A percentile compares a stretch with the other conserved stretches of the same genome.
Evolutionary conservation across 2,888 invertebrate genomes (phyloP).

Genomic region (Embidobia sp.): DNA sequence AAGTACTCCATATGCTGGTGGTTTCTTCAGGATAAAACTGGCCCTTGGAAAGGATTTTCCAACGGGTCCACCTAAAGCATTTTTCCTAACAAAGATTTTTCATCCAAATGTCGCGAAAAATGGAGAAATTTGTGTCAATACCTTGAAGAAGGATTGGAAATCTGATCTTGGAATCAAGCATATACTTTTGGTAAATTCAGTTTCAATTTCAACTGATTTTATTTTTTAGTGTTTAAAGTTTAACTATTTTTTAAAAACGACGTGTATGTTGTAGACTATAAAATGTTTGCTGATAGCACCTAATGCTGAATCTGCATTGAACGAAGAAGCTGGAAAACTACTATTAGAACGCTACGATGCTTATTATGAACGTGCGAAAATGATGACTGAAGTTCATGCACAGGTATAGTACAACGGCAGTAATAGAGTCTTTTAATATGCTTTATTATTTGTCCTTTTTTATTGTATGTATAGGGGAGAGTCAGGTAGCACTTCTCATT

Average conservation of each 20-base stretch:
- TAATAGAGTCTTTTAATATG: too few species aligned
- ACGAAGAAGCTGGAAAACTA: slow-evolving; percentile 97
- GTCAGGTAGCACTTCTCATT: too few species aligned
- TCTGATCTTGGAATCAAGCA: slow-evolving; percentile 97
- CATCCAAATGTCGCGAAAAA: slow-evolving; percentile 97
- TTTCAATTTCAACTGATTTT: too few species aligned
- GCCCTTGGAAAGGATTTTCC: slow-evolving; percentile 96
- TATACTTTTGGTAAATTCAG: slow-evolving; percentile 88
- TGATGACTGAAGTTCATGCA: slow-evolving; percentile 96
- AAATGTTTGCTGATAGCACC: slow-evolving; percentile 98
- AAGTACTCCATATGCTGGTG: slow-evolving; percentile 95
- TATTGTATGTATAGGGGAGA: too few species aligned
- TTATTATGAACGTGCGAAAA: slow-evolving; percentile 93
- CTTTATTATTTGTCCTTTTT: too few species aligned
- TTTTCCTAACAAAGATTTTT: slow-evolving; percentile 97
- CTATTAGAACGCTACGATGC: slow-evolving; percentile 95
- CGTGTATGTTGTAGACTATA: slow-evolving; percentile 91
- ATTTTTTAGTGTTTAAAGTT: not conserved
- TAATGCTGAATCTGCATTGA: slow-evolving; percentile 97
- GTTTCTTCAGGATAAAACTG: slow-evolving; percentile 94
- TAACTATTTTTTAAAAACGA: too few species aligned
- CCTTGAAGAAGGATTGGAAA: slow-evolving; percentile 98
- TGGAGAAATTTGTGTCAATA: slow-evolving; percentile 98
- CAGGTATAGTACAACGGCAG: slow-evolving; percentile 82
- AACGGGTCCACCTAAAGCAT: slow-evolving; percentile 94